These are phyloP conservation scores for Tigriopus californicus DNA, from an alignment of 2,888 invertebrate genomes.

Conservation along the genomic window DNA sequence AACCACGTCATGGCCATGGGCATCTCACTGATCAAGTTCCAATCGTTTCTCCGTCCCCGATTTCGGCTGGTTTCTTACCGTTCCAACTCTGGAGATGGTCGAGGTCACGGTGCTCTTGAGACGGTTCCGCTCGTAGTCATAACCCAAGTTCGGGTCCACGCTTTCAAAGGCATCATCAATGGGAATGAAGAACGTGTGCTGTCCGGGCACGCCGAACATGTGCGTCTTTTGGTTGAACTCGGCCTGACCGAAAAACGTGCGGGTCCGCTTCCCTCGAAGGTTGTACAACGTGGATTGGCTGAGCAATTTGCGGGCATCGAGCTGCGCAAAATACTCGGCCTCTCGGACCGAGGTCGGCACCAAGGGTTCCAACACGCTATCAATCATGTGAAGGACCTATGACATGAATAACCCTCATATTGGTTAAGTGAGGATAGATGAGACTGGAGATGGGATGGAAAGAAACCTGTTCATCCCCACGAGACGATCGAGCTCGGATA, in stretches of 20 bases:
- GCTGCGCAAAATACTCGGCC: slow-evolving; percentile 4
- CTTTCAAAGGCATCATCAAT: slow-evolving; percentile 72
- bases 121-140: background rate
- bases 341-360: background rate
- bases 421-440: too few species aligned
- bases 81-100: background rate
- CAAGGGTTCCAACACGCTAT: slow-evolving; percentile 14
- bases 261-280: background rate
- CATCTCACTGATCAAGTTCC: too few species aligned
- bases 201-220: slow-evolving; percentile 54
- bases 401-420: too few species aligned
- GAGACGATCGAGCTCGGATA: slow-evolving; percentile 17
- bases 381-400: slow-evolving; percentile 16
- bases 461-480: slow-evolving; percentile 6
- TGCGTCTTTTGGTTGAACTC: slow-evolving; percentile 45
- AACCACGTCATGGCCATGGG: too few species aligned
- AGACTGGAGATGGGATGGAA: background rate
- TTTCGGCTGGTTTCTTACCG: too few species aligned
- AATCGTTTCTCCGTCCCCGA: too few species aligned
- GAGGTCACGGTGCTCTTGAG: background rate
- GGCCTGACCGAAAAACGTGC: slow-evolving; percentile 23
- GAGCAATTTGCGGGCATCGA: slow-evolving; percentile 1
- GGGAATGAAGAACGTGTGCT: slow-evolving; percentile 74
- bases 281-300: slow-evolving; percentile 1
- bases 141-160: background rate